Evolutionary conservation across 2,797 vertebrate species (phyloP), one percentile per base, ranked within the genome.

Genomic region (Muraenolepis orangiensis): DNA sequence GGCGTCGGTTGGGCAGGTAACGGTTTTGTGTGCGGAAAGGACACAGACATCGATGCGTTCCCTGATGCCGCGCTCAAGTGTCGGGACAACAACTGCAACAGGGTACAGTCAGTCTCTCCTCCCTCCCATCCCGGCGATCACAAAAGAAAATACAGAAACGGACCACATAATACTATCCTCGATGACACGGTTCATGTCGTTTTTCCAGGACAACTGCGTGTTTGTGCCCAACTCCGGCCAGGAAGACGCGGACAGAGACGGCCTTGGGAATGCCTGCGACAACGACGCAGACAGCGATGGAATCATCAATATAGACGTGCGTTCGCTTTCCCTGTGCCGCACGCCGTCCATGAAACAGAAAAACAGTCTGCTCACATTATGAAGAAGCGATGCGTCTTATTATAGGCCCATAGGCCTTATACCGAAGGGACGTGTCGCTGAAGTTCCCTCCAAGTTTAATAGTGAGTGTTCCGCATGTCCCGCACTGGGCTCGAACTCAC

Each of bases 211-310:
- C 90, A 99, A 99, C 88, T 99, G 98, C 87, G 81, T 93, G n/a
- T 96, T 93, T 75, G 96, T 99, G 72, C 98, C 98, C 51, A 99
- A 99, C 87, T 99, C 98, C 40, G 98, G 98, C 61, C 98, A 99
- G 91, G 98, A 99, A 88, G 98, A 99, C 64, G 95, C 96, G 0
- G 98, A 99, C 84, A 80, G 90, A 73, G 96, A 99, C 5, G 96
- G 95, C 30, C 77, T 90, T 32, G 98, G 98, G 16, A 95, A 99
- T 26, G 91, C 96, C 3, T 99, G 98, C 82, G 98, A 99, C 1
- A 93, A 96, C 0, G 98, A 99, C 68, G 97, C 98, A 0, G 98
- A 99, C 77, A 96, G 92, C 69, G 98, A 99, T 6, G 95, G 96
- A 70, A 96, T 99, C 81, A 70, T 87, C 29, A 99, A 99, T 38